These are phyloP conservation scores for Lampris megalopsis DNA, from an alignment of 2,113 vertebrate species.

Conservation along the genomic window DNA sequence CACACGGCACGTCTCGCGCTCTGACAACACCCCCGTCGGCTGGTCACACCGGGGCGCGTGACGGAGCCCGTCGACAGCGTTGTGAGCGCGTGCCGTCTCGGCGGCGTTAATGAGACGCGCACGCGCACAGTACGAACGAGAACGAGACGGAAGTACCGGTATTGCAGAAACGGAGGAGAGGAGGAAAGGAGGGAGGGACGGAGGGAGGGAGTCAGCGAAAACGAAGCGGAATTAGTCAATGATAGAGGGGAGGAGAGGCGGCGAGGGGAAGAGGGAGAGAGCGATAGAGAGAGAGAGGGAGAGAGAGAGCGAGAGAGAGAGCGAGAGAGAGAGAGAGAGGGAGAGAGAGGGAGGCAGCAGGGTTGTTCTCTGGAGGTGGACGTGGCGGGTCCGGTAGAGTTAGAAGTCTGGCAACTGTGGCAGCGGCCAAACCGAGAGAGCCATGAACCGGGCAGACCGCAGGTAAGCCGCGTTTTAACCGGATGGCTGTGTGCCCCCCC, in stretches of 20 bases:
- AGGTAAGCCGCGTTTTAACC: constrained; percentile 69
- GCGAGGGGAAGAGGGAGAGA: constrained; percentile 19
- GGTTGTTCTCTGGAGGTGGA: constrained; percentile 80
- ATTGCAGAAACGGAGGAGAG: constrained; percentile 23
- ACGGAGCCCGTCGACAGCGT: background rate
- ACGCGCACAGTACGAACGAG: constrained; percentile 52
- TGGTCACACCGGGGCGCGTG: constrained; percentile 28
- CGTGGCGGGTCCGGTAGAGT: constrained; percentile 83
- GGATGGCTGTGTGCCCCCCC: background rate
- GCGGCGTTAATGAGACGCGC: constrained; percentile 17
- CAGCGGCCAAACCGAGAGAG: constrained; percentile 57
- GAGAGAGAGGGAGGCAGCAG: constrained; percentile 69
- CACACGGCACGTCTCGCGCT: constrained; percentile 30
- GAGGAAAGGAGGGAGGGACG: constrained; percentile 35
- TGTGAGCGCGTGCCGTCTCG: background rate
- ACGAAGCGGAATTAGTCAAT: background rate
- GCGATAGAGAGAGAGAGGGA: constrained; percentile 48
- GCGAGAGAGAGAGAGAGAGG: constrained; percentile 64
- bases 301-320: constrained; percentile 45
- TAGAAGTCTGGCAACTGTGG: constrained; percentile 61
- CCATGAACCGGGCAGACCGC: constrained; percentile 74
- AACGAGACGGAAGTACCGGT: constrained; percentile 45
- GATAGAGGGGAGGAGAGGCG: constrained; percentile 23
- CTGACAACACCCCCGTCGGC: constrained; percentile 4
- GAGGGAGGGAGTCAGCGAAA: constrained; percentile 26